phyloP scores from a whole-genome alignment of 2,113 vertebrate species.

The Cygnus buccinator region DNA sequence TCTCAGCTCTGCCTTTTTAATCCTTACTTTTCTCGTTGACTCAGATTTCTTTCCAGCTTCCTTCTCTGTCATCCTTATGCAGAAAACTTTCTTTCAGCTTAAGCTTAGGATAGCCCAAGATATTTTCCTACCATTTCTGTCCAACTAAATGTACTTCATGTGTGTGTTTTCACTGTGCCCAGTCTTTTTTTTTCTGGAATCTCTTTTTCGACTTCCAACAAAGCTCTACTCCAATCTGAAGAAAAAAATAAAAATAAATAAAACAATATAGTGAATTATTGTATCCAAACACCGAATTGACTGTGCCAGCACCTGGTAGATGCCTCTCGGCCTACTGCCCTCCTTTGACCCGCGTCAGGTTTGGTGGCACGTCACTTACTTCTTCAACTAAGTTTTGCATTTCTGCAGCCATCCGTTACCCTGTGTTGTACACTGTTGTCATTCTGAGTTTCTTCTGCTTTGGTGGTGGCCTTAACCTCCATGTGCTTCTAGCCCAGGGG shows the following conservation, averaged over 20 bases:
- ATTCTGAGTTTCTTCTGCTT: not conserved
- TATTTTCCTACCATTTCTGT: not conserved
- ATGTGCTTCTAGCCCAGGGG: not conserved
- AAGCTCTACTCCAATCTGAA: not conserved
- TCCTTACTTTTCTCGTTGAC: not conserved
- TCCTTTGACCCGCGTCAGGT: not conserved
- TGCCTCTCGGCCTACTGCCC: not conserved
- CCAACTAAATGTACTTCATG: not conserved
- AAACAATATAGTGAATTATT: not conserved
- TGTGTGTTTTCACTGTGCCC: not conserved
- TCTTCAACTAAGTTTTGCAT: not conserved
- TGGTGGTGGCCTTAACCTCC: not conserved
- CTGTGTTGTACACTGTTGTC: not conserved
- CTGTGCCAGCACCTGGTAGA: not conserved
- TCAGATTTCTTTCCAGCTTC: not conserved
- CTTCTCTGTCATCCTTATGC: not conserved
- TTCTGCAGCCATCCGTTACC: not conserved
- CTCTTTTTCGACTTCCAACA: not conserved
- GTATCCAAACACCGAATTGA: not conserved
- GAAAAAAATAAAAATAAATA: accelerated
- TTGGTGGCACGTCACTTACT: not conserved
- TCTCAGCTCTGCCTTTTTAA: not conserved
- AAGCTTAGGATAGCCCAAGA: not conserved
- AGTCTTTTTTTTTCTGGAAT: not conserved
- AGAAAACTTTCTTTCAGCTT: not conserved